These are phyloP conservation scores for Poecile montanus DNA, from an alignment of 2,797 vertebrate species.

Conservation along the genomic window DNA sequence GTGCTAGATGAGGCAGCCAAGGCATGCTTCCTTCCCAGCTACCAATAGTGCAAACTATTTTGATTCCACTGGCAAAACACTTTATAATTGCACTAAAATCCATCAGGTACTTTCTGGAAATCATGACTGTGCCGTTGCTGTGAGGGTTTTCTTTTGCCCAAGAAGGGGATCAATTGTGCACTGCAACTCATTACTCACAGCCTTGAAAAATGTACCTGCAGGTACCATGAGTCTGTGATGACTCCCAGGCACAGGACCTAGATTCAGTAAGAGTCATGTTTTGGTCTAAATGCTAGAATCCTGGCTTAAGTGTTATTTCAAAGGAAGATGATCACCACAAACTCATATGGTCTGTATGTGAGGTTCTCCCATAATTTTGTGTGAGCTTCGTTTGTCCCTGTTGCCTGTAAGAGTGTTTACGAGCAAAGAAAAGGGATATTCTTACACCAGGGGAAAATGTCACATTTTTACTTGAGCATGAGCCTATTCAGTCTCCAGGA, in stretches of 20 bases:
- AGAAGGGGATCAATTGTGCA: background rate
- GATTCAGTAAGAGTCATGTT: background rate
- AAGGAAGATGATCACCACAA: background rate
- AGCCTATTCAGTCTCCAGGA: background rate
- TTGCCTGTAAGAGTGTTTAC: background rate
- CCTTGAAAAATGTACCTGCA: background rate
- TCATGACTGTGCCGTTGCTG: background rate
- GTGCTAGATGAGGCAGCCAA: background rate
- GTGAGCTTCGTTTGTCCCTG: rapidly evolving
- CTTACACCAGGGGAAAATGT: background rate
- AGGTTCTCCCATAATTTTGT: background rate
- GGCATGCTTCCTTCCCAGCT: background rate
- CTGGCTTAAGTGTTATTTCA: background rate
- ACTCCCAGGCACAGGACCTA: background rate
- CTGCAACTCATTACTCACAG: background rate
- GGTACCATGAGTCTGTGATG: rapidly evolving
- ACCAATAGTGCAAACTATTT: background rate
- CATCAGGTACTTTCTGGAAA: background rate
- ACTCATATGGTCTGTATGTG: rapidly evolving
- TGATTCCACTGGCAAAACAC: background rate
- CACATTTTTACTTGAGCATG: rapidly evolving
- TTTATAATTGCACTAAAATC: background rate
- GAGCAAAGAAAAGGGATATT: background rate
- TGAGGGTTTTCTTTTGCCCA: background rate
- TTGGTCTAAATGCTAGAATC: background rate